phyloP scores from a whole-genome alignment of 2,888 invertebrate species.

The Erynnis tages region DNA sequence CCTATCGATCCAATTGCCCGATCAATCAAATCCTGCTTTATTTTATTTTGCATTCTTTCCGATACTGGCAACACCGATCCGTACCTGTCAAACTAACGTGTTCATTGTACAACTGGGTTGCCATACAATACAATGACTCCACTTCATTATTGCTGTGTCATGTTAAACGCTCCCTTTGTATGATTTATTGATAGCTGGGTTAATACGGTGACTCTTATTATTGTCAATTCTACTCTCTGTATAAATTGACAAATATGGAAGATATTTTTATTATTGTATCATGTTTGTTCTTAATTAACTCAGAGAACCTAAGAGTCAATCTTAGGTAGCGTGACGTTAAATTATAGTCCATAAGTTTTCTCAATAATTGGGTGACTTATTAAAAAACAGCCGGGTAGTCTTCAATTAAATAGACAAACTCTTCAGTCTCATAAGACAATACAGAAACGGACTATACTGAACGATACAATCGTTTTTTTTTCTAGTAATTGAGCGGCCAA shows the following conservation, averaged over 20 bases:
- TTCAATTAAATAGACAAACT: no score
- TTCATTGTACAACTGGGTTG: slow-evolving; percentile 21
- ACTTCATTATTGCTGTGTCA: slow-evolving; percentile 14
- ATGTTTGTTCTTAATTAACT: background rate
- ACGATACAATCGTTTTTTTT: no score
- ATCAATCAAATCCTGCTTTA: slow-evolving; percentile 4
- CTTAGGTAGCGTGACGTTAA: no score
- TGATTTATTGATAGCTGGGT: slow-evolving; percentile 17
- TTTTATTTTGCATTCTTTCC: slow-evolving; percentile 20
- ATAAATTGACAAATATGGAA: no score
- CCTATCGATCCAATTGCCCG: background rate
- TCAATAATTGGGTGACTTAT: no score
- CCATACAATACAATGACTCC: slow-evolving; percentile 9
- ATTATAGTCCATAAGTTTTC: no score
- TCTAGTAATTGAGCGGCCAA: no score
- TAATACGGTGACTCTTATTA: background rate
- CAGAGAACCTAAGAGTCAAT: no score
- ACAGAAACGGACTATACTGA: no score
- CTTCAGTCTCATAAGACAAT: no score
- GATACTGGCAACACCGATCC: slow-evolving; percentile 18
- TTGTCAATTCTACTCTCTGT: background rate
- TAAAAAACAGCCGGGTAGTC: no score
- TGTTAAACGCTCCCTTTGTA: slow-evolving; percentile 21
- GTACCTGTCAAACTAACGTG: slow-evolving; percentile 18
- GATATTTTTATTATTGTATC: background rate